phyloP scores from a whole-genome alignment of 2,797 vertebrate genomes.

The Strix occidentalis region DNA sequence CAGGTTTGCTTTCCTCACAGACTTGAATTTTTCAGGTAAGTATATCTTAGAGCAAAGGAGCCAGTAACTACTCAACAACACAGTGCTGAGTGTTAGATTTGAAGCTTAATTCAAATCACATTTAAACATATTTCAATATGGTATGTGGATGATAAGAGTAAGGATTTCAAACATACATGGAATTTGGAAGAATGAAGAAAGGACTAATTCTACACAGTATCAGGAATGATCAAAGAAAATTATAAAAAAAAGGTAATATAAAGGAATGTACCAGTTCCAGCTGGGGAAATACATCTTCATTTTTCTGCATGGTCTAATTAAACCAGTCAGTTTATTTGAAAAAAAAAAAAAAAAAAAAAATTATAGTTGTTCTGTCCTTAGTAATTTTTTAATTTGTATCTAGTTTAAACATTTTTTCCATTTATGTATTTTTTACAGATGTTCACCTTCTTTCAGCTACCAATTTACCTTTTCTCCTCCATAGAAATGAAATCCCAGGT shows the following conservation, averaged over 20 bases:
- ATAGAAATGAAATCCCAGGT: neutral
- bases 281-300: neutral
- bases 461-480: neutral
- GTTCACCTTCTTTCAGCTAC: neutral
- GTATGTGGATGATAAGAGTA: slow-evolving; percentile 4
- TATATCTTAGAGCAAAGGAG: slow-evolving; percentile 43
- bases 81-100: slow-evolving; percentile 10
- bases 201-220: neutral
- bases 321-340: neutral
- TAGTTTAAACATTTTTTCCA: neutral
- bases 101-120: slow-evolving; percentile 13
- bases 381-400: neutral
- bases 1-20: slow-evolving; percentile 22
- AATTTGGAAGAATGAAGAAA: neutral
- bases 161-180: neutral
- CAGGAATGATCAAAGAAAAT: neutral
- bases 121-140: slow-evolving; percentile 37
- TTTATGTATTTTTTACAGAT: neutral
- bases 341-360: neutral
- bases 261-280: neutral
- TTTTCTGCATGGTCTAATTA: neutral
- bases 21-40: slow-evolving; percentile 57
- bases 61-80: slow-evolving; percentile 9
- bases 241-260: neutral
- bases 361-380: neutral